A percentile compares a stretch with the other conserved stretches of the same genome.
Conservation (phyloP, 2,888 invertebrate species). For the Cephus sareptanus region DNA sequence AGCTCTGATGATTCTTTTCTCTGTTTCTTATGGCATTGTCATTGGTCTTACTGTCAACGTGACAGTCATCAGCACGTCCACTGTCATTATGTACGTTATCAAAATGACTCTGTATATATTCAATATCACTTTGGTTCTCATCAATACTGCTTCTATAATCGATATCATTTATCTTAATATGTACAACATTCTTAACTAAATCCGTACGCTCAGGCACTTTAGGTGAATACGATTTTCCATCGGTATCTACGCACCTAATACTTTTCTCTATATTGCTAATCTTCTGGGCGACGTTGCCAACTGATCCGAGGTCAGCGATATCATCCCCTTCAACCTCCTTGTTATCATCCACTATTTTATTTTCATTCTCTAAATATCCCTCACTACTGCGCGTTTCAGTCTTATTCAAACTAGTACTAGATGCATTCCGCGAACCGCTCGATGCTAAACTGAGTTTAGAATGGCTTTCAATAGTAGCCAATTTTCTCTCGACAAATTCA, state of each 20-base stretch:
- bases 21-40: neutral
- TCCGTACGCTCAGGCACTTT: conserved; percentile 19
- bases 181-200: conserved; percentile 26
- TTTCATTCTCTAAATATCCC: conserved; percentile 30
- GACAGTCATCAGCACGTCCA: neutral
- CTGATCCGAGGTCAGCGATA: conserved; percentile 19
- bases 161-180: conserved; percentile 31
- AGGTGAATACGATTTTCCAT: conserved; percentile 7
- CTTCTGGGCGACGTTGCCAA: conserved; percentile 44
- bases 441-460: conserved; percentile 22
- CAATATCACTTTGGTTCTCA: conserved; percentile 41
- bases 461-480: conserved; percentile 31
- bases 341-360: conserved; percentile 19
- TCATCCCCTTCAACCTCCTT: conserved; percentile 12
- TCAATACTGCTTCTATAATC: conserved; percentile 29
- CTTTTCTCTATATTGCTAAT: conserved; percentile 41
- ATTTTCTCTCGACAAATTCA: conserved; percentile 38
- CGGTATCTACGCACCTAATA: conserved; percentile 14
- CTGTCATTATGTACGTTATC: neutral
- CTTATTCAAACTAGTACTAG: conserved; percentile 41
- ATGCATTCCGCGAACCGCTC: conserved; percentile 22
- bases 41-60: neutral
- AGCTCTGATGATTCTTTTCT: neutral
- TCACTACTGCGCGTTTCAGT: conserved; percentile 41
- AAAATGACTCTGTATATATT: conserved; percentile 23